These are phyloP conservation scores for Oophaga pumilio DNA, from an alignment of 2,113 vertebrate species.

Conservation along the genomic window DNA sequence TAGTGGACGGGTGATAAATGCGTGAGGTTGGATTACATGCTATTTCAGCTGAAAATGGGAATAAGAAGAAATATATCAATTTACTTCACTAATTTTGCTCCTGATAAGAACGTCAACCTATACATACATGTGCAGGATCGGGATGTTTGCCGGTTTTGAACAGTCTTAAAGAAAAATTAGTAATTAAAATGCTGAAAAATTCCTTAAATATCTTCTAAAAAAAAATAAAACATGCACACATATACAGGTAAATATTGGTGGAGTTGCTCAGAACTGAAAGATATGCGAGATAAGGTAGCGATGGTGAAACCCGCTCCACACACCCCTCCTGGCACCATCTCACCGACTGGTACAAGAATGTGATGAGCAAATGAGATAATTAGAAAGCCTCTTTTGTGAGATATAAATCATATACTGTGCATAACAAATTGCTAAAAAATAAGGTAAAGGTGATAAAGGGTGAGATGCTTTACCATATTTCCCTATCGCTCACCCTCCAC, in stretches of 20 bases:
- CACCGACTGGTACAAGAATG: constrained; percentile 6
- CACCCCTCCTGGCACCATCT: background rate
- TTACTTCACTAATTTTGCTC: no score
- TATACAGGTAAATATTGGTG: background rate
- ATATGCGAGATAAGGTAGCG: background rate
- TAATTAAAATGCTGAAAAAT: no score
- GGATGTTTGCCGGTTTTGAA: no score
- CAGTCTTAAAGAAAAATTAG: no score
- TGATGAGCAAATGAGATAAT: constrained; percentile 3
- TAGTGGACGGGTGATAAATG: no score
- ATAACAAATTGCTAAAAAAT: background rate
- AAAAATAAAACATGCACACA: background rate
- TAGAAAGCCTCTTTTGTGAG: background rate
- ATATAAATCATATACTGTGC: background rate
- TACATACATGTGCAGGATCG: no score
- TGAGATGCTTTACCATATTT: background rate
- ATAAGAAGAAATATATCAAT: no score
- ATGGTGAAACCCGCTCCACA: background rate
- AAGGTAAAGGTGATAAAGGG: background rate
- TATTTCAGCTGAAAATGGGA: no score
- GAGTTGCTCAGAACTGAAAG: background rate
- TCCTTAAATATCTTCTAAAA: no score
- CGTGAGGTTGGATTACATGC: no score
- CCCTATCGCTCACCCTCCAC: background rate
- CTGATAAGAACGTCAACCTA: no score